Percentiles rank a stretch among this genome's conserved stretches.
phyloP scores from a whole-genome alignment of 2,888 invertebrate genomes.

The Drosophila algonquin region DNA sequence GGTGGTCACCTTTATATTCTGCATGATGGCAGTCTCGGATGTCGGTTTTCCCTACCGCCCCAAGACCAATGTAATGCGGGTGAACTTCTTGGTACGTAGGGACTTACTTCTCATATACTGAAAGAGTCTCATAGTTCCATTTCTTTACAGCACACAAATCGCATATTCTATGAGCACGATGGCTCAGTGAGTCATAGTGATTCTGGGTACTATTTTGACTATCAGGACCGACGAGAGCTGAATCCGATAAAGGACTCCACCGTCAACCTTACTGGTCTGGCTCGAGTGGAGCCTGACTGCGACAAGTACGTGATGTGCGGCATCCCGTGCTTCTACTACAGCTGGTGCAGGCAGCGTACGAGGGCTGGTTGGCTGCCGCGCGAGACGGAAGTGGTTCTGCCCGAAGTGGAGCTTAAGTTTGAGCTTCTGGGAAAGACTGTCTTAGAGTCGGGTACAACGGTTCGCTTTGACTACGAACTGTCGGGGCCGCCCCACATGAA shows the following conservation, averaged over 20 bases:
- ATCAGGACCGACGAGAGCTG: constrained; percentile 81
- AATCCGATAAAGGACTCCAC: constrained; percentile 46
- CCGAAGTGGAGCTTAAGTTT: constrained; percentile 58
- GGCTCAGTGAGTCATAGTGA: constrained; percentile 80
- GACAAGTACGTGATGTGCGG: constrained; percentile 74
- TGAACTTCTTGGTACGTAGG: constrained; percentile 83
- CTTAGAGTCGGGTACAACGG: constrained; percentile 23
- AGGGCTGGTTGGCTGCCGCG: constrained; percentile 69
- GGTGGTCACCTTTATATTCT: constrained; percentile 69
- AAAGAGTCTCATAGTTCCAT: background rate
- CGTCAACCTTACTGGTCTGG: constrained; percentile 62
- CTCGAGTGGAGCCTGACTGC: constrained; percentile 58
- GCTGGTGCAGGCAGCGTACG: constrained; percentile 50
- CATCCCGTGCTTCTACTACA: constrained; percentile 73
- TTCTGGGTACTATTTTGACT: constrained; percentile 84
- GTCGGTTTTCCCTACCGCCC: constrained; percentile 86
- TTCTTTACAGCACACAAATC: constrained; percentile 83
- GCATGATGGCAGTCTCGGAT: constrained; percentile 83
- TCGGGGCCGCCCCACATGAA: constrained; percentile 75
- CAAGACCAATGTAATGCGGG: constrained; percentile 84
- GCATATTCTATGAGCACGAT: constrained; percentile 82
- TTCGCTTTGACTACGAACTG: constrained; percentile 66
- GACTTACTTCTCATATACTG: background rate
- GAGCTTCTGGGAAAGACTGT: constrained; percentile 55
- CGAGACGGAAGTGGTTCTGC: constrained; percentile 49